phyloP scores from a whole-genome alignment of 1,140 invertebrate genomes.

The Dolichoris vasculosae region DNA sequence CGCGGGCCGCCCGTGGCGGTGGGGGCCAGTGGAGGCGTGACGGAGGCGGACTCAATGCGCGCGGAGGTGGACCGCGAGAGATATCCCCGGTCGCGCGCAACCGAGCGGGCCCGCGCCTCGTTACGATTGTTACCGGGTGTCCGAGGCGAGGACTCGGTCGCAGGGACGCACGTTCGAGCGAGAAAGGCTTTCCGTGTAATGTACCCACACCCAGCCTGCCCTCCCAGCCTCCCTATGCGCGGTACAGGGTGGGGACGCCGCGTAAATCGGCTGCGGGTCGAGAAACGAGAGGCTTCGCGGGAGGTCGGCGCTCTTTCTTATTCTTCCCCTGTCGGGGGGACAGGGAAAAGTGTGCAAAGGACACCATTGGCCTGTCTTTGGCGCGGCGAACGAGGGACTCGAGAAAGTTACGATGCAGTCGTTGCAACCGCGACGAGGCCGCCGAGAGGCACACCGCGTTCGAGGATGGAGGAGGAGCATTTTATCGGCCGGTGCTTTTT shows the following conservation, averaged over 20 bases:
- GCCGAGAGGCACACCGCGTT: neutral
- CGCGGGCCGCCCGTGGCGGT: slow-evolving; percentile 55
- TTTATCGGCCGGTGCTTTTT: slow-evolving; percentile 9
- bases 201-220: slow-evolving; percentile 58
- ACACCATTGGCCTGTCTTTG: neutral
- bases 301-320: slow-evolving; percentile 27
- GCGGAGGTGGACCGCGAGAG: slow-evolving; percentile 73
- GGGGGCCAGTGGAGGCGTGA: slow-evolving; percentile 65
- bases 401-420: neutral
- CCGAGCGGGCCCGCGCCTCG: slow-evolving; percentile 55
- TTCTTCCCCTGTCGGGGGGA: neutral
- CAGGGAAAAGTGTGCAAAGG: neutral
- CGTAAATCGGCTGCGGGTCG: neutral
- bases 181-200: neutral
- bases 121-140: slow-evolving; percentile 74
- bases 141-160: slow-evolving; percentile 62
- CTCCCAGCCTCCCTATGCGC: neutral
- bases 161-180: slow-evolving; percentile 63
- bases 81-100: slow-evolving; percentile 55
- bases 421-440: neutral
- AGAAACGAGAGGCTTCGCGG: neutral
- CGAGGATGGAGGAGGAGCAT: slow-evolving; percentile 6
- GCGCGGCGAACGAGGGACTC: neutral
- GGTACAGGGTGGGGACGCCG: neutral
- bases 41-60: slow-evolving; percentile 70